phyloP scores from a whole-genome alignment of 2,888 invertebrate genomes.

The Parnassius apollo region DNA sequence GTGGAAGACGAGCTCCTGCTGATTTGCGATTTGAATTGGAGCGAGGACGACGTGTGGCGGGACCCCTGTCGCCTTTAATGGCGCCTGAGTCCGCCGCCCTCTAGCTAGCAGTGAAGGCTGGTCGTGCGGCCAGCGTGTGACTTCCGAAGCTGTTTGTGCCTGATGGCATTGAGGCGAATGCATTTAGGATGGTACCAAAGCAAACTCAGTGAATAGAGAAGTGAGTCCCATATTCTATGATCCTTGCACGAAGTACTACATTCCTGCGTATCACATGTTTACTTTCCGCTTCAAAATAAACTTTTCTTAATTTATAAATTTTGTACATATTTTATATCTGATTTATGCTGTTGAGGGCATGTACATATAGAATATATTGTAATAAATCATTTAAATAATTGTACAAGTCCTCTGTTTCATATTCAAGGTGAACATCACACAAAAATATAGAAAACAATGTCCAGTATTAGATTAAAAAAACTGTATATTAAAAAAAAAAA shows the following conservation, averaged over 20 bases:
- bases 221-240: constrained; percentile 46
- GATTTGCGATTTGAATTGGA: constrained; percentile 92
- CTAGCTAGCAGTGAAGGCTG: constrained; percentile 76
- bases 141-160: constrained; percentile 49
- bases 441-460: constrained; percentile 9
- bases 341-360: constrained; percentile 52
- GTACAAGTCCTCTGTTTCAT: constrained; percentile 47
- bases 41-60: constrained; percentile 87
- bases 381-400: constrained; percentile 54
- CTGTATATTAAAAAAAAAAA: too few relatives aligned
- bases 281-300: constrained; percentile 47
- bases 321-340: constrained; percentile 65
- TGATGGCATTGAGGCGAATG: constrained; percentile 41
- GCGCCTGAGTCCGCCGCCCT: constrained; percentile 88
- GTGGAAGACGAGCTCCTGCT: constrained; percentile 78
- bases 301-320: constrained; percentile 64
- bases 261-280: constrained; percentile 50
- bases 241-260: constrained; percentile 53
- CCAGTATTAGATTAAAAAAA: too few relatives aligned
- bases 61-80: constrained; percentile 89
- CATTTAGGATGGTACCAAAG: constrained; percentile 71
- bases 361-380: constrained; percentile 54
- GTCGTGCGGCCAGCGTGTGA: constrained; percentile 73
- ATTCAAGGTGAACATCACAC: constrained; percentile 40
- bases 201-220: constrained; percentile 52